phyloP scores from a whole-genome alignment of 2,113 vertebrate genomes.

The Engraulis encrasicolus region DNA sequence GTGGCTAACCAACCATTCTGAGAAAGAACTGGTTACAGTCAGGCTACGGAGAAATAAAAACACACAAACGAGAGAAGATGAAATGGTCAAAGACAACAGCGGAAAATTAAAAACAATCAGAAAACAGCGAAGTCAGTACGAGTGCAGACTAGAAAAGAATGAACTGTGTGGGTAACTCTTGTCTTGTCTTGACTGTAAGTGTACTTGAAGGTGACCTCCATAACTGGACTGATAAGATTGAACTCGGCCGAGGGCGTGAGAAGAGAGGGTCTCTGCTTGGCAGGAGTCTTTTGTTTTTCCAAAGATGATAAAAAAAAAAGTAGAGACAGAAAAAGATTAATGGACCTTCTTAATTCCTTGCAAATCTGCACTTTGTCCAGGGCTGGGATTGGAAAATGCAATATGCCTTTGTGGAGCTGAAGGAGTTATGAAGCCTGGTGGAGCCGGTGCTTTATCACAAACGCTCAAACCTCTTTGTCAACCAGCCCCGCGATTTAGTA shows the following conservation, averaged over 20 bases:
- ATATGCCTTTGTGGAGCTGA: conserved; percentile 50
- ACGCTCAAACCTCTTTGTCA: neutral
- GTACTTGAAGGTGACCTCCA: conserved; percentile 2
- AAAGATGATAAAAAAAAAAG: conserved; percentile 24
- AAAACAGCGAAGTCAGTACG: conserved; percentile 20
- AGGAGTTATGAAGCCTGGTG: conserved; percentile 44
- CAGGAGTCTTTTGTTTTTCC: conserved; percentile 7
- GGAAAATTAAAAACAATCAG: neutral
- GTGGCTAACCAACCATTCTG: conserved; percentile 50
- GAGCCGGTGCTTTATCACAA: conserved; percentile 15
- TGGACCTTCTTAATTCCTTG: conserved; percentile 49
- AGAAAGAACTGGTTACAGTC: conserved; percentile 46
- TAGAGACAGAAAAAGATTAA: conserved; percentile 33
- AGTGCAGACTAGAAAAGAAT: neutral
- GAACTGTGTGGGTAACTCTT: neutral
- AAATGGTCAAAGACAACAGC: conserved; percentile 18
- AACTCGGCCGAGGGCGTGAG: neutral
- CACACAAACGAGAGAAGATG: conserved; percentile 15
- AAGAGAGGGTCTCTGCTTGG: conserved; percentile 11
- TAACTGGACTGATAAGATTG: neutral
- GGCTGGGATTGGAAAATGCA: conserved; percentile 57
- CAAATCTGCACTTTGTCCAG: conserved; percentile 53
- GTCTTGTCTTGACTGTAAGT: neutral
- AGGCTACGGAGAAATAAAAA: conserved; percentile 14
- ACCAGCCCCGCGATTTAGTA: neutral